phyloP scores from a whole-genome alignment of 2,797 vertebrate species.

The Argentina silus region DNA sequence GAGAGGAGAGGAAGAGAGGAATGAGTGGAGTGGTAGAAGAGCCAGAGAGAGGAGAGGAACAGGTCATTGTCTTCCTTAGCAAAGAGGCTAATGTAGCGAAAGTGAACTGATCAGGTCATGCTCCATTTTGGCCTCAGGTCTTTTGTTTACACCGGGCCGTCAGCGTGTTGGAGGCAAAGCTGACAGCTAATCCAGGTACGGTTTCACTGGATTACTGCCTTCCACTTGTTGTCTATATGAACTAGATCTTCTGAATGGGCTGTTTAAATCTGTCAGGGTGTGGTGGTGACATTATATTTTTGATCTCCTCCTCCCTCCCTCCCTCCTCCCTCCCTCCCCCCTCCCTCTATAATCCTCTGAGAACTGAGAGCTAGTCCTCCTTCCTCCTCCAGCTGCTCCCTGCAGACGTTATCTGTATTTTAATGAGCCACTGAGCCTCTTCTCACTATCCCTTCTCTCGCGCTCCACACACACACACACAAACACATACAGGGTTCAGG shows the following conservation, averaged over 20 bases:
- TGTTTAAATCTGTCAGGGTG: background rate
- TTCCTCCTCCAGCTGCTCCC: slow-evolving; percentile 28
- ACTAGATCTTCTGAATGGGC: background rate
- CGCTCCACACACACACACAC: slow-evolving; percentile 5
- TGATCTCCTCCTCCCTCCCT: background rate
- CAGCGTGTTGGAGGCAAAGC: too few species aligned
- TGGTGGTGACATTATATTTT: background rate
- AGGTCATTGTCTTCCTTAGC: background rate
- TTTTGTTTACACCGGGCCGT: too few species aligned
- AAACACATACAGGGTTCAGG: background rate
- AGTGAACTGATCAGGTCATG: slow-evolving; percentile 38
- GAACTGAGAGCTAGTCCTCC: slow-evolving; percentile 40
- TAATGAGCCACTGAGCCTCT: slow-evolving; percentile 26
- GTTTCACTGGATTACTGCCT: too few species aligned
- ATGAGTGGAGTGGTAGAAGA: too few species aligned
- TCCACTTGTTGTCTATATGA: background rate
- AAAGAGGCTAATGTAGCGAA: slow-evolving; percentile 35
- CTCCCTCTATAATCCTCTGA: slow-evolving; percentile 22
- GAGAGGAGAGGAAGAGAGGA: background rate
- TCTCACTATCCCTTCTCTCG: slow-evolving; percentile 10
- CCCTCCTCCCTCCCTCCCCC: slow-evolving; percentile 18
- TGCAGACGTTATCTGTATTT: slow-evolving; percentile 32
- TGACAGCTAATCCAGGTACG: too few species aligned
- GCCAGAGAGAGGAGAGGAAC: background rate
- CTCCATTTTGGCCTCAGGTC: background rate